Evolutionary conservation across 2,113 vertebrate species (phyloP).

Genomic region (Microcebus ravelobensis): DNA sequence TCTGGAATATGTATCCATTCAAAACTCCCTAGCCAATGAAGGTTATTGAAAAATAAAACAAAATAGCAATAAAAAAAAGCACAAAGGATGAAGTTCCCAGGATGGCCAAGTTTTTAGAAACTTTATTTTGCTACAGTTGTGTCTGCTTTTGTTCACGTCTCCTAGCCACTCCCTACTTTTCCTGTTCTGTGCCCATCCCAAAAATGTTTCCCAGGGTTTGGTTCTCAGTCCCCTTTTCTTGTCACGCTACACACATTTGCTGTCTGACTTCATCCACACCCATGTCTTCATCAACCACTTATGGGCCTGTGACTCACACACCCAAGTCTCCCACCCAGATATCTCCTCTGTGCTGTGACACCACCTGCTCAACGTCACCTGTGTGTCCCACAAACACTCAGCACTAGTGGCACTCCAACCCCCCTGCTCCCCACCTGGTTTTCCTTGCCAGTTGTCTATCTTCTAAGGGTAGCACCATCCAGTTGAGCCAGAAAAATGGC

Average conservation of each 20-base stretch:
- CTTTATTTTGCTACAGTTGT: background rate
- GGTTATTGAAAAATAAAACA: background rate
- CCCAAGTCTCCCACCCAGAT: background rate
- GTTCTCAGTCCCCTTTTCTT: background rate
- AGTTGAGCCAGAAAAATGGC: background rate
- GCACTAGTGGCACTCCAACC: too few relatives aligned
- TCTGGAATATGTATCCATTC: background rate
- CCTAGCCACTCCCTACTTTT: background rate
- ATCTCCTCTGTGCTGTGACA: background rate
- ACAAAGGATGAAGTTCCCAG: background rate
- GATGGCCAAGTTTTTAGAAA: background rate
- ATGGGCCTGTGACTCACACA: background rate
- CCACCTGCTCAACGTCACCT: background rate
- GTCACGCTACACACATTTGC: background rate
- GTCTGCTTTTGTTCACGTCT: background rate
- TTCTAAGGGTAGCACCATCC: background rate
- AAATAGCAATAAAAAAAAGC: background rate
- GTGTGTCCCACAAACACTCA: background rate
- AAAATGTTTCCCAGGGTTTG: background rate
- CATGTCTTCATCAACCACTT: background rate
- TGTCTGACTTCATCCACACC: background rate
- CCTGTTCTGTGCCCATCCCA: background rate
- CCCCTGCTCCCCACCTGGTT: background rate
- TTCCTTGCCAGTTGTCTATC: background rate
- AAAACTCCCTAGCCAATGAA: background rate